phyloP scores from a whole-genome alignment of 2,113 vertebrate species.

The Diadophis punctatus region DNA sequence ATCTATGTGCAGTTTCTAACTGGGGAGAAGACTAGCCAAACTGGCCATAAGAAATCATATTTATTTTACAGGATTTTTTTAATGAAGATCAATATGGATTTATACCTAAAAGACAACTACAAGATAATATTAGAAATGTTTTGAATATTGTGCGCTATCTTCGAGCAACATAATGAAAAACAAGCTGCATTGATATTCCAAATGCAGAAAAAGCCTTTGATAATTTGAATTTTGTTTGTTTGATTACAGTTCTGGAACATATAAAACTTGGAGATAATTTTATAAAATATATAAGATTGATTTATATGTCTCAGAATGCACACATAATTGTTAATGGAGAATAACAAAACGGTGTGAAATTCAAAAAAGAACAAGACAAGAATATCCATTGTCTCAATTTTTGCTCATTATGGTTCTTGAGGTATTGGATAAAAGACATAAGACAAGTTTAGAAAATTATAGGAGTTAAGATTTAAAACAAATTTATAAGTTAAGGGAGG shows the following conservation, averaged over 20 bases:
- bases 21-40: neutral
- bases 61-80: neutral
- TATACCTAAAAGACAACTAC: neutral
- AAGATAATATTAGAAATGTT: neutral
- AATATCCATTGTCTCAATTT: too few species aligned
- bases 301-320: neutral
- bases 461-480: too few species aligned
- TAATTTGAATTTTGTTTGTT: neutral
- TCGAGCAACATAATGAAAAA: neutral
- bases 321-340: neutral
- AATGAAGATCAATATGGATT: neutral
- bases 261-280: neutral
- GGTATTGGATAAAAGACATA: too few species aligned
- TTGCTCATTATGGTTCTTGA: too few species aligned
- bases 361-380: neutral
- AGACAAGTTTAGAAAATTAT: too few species aligned
- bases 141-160: neutral
- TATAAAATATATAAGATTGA: neutral
- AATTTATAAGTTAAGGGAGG: too few species aligned
- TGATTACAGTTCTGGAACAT: neutral
- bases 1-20: neutral
- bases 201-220: neutral
- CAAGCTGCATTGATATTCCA: neutral
- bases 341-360: neutral
- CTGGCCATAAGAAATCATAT: neutral